A percentile compares a stretch with the other conserved stretches of the same genome.
Conservation (phyloP, 2,888 invertebrate genomes). For the Latheticus oryzae region DNA sequence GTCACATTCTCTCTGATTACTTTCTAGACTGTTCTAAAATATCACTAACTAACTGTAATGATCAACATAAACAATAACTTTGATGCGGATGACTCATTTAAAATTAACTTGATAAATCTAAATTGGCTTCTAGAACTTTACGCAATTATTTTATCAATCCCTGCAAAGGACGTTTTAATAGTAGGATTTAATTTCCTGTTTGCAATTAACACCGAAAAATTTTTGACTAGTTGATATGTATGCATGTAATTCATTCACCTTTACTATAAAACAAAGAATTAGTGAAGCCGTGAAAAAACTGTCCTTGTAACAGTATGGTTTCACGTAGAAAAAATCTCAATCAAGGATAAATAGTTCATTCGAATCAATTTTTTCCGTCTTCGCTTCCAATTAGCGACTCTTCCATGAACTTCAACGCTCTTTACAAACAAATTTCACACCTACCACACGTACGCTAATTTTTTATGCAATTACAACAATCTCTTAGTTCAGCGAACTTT, state of each 20-base stretch:
- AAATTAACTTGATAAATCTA: slow-evolving; percentile 29
- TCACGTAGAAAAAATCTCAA: slow-evolving; percentile 8
- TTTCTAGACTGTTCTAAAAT: slow-evolving; percentile 33
- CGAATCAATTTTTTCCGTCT: background rate
- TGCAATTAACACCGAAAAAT: slow-evolving; percentile 11
- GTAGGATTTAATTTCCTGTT: slow-evolving; percentile 25
- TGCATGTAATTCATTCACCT: slow-evolving; percentile 16
- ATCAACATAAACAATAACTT: slow-evolving; percentile 23
- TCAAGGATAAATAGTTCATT: slow-evolving; percentile 27
- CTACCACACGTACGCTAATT: slow-evolving; percentile 27
- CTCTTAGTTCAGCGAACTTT: slow-evolving; percentile 23
- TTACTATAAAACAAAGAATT: slow-evolving; percentile 14
- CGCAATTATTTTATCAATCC: slow-evolving; percentile 32
- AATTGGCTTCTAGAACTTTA: slow-evolving; percentile 28
- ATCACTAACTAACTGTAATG: slow-evolving; percentile 20
- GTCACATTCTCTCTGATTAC: slow-evolving; percentile 18
- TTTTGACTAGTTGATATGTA: background rate
- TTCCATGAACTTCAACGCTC: slow-evolving; percentile 27
- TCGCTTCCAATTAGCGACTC: background rate
- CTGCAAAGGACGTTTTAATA: slow-evolving; percentile 28
- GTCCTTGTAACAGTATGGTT: slow-evolving; percentile 17
- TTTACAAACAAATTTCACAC: slow-evolving; percentile 31
- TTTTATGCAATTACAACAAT: slow-evolving; percentile 32
- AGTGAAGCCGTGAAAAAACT: slow-evolving; percentile 9
- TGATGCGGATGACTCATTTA: slow-evolving; percentile 30